A percentile compares a stretch with the other conserved stretches of the same genome.
These are phyloP conservation scores for Rallus limicola DNA, from an alignment of 2,113 vertebrate genomes.

Conservation along the genomic window DNA sequence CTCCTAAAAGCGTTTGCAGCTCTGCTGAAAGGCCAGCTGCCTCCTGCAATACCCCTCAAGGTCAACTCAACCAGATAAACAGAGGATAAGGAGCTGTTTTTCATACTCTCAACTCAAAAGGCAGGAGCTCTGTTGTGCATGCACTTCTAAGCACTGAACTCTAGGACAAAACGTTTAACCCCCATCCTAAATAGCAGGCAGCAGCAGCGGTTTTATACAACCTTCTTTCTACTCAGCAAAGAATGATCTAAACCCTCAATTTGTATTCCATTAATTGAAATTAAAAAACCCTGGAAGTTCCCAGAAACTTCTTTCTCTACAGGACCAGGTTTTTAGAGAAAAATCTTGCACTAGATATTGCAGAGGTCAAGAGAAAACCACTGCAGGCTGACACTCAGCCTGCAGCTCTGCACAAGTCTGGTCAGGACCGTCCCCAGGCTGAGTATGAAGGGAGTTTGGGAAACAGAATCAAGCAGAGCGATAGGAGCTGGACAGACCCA, in stretches of 20 bases:
- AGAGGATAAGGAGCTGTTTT: neutral
- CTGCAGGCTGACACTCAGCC: neutral
- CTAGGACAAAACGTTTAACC: neutral
- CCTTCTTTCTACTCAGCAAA: neutral
- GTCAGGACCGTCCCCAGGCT: neutral
- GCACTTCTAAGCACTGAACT: neutral
- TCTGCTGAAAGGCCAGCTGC: neutral
- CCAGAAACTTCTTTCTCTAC: neutral
- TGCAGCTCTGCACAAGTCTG: neutral
- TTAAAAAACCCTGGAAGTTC: neutral
- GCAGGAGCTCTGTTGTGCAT: neutral
- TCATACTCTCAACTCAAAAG: neutral
- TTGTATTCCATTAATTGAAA: neutral
- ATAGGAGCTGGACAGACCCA: neutral
- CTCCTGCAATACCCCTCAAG: neutral
- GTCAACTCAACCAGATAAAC: neutral
- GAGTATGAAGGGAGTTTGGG: neutral
- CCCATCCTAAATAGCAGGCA: neutral
- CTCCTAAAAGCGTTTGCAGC: neutral
- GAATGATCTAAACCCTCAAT: fast-evolving
- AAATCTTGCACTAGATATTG: neutral
- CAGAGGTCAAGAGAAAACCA: neutral
- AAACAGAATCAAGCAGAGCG: neutral
- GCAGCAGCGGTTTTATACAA: neutral
- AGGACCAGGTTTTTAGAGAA: neutral